These are phyloP conservation scores for Chrysogorgia sp. DNA, from an alignment of 92 coral and sea anemone genomes.

Conservation along the genomic window DNA sequence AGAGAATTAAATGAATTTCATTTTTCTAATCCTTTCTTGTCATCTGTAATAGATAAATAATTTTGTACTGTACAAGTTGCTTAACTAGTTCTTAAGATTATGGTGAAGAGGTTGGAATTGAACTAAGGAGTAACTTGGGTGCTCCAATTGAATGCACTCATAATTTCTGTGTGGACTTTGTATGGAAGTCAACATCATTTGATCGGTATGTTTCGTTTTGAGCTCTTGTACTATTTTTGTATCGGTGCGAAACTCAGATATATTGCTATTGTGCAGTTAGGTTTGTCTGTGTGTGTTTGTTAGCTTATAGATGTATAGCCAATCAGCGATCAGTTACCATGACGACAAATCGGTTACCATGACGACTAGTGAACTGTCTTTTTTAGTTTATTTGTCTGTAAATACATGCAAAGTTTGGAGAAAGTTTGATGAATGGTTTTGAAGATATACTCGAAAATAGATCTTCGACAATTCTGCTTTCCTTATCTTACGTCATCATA, in stretches of 20 bases:
- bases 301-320: too few relatives aligned
- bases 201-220: slow-evolving; percentile 69
- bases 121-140: slow-evolving; percentile 93
- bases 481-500: not conserved
- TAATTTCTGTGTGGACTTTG: slow-evolving; percentile 98
- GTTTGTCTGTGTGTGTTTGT: too few relatives aligned
- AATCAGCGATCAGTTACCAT: too few relatives aligned
- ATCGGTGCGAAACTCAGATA: too few relatives aligned
- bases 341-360: not conserved
- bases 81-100: slow-evolving; percentile 74
- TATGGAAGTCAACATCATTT: slow-evolving; percentile 99
- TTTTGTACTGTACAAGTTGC: slow-evolving; percentile 14
- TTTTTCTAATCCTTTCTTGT: not conserved
- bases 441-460: too few relatives aligned
- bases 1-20: not conserved
- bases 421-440: too few relatives aligned
- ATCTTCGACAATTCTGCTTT: too few relatives aligned
- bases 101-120: slow-evolving; percentile 99
- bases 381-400: too few relatives aligned
- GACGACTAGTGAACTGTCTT: not conserved
- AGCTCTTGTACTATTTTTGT: not conserved
- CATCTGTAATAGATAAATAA: not conserved
- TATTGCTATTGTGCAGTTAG: too few relatives aligned
- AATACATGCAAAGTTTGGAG: too few relatives aligned
- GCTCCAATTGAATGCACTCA: slow-evolving; percentile 97